These are phyloP conservation scores for Lycocerus yunnanus DNA, from an alignment of 2,888 invertebrate species.

Conservation along the genomic window DNA sequence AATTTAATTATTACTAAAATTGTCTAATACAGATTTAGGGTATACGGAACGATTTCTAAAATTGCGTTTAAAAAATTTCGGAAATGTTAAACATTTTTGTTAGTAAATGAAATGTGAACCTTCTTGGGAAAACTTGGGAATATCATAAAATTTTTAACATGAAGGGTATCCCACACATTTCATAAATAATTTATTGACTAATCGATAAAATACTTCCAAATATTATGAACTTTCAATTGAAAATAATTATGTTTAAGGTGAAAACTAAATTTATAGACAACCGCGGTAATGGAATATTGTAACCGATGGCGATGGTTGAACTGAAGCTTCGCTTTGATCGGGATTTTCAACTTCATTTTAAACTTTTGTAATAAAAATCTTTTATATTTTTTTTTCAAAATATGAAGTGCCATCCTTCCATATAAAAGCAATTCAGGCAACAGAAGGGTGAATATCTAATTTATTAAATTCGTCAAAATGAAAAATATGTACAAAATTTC, in stretches of 20 bases:
- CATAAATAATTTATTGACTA: neutral
- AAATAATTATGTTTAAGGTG: neutral
- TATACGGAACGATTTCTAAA: no score
- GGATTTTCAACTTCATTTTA: neutral
- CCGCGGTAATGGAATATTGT: neutral
- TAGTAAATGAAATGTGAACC: neutral
- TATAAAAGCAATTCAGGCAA: neutral
- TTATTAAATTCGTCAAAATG: neutral
- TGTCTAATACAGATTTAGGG: no score
- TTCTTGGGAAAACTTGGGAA: neutral
- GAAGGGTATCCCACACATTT: neutral
- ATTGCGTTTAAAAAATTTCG: neutral
- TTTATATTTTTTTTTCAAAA: neutral
- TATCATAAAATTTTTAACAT: neutral
- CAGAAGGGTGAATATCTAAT: conserved; percentile 1
- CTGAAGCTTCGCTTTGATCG: neutral
- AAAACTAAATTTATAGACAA: neutral
- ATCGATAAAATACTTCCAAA: neutral
- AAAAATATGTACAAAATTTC: neutral
- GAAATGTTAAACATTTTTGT: neutral
- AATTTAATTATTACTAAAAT: no score
- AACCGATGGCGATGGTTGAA: neutral
- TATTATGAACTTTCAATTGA: neutral
- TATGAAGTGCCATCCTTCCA: neutral
- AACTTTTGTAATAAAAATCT: neutral